Evolutionary conservation across 1,140 invertebrate species (phyloP), one percentile per base, ranked within the genome.

Genomic region (Oscheius sp.): DNA sequence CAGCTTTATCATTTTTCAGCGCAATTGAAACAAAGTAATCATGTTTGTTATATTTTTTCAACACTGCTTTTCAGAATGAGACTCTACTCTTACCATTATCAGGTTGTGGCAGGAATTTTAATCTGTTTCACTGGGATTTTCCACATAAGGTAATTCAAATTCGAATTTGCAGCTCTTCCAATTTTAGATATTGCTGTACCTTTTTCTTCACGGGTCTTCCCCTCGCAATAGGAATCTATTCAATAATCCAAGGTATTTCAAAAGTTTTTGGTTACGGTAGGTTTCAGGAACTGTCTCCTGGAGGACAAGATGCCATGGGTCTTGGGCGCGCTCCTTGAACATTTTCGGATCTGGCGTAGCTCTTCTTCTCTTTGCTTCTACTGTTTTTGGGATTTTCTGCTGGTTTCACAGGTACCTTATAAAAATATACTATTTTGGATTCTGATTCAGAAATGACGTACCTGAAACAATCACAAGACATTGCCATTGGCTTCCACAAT

Each of bases 1-100:
- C 62, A 2, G 31, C 62, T 36, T 63, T 73, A 13, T 42, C 70
- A 42, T 65, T 73, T n/a, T 65, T 64, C 35, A 65, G 61, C 55
- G 70, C 62, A 2, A 28, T 42, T 15, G 70, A 73, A 20, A 73
- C 70, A 20, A 73, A 73, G 70, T 73, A 31, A 38, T 32, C 34
- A 13, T 2, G 18, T 32, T 42, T 34, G 15, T 36, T 13, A 36
- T n/a, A 34, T 0, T 46, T 32, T 55, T 31, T 29, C 3, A 38
- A 18, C 26, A 0, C 20, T 36, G 13, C 1, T 23, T 35, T 68
- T 28, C 61, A 62, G 68, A 71, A 71, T 71, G 34, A 58, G 68
- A 63, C 45, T 71, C 1, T 63, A 71, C 35, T 68, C 49, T 1
- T 68, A 59, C 28, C 67, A 68, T 26, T 68, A 68, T 29, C 35